Base-by-base conservation (phyloP, 2,113 vertebrate species). In the Desmodus rotundus region DNA sequence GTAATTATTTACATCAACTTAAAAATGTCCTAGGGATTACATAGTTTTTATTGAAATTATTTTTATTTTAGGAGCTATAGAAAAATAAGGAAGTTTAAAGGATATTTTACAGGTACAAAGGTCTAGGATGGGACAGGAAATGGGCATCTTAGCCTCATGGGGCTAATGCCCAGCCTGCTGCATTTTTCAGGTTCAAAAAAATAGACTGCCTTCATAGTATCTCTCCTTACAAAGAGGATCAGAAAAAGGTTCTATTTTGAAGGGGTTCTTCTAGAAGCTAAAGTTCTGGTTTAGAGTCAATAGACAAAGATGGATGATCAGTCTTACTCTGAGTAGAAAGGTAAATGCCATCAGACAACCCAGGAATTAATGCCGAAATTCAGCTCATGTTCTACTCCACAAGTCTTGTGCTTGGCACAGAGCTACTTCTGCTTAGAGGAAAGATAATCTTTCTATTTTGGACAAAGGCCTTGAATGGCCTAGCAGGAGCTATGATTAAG, bases 391-490 rank as follows among this genome's bases (percentile, higher is more conserved):
- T 82, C 77, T 86, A 11, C 13, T n/a, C 47, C 93, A 36, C 16
- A 96, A 31, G 20, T 76, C 20, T 88, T 87, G 41, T 87, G n/a
- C 15, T 67, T 76, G 16, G 20, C n/a, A 24, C 9, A 63, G 14
- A 52, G 10, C 19, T 85, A n/a, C 33, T 93, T 88, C 28, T 43
- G 47, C 33, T 77, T 73, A 94, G 13, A 94, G 61, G 16, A 96
- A 90, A 19, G 45, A 84, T 2, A 22, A 87, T 33, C 43, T n/a
- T 95, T 96, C 31, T 90, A 17, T 92, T 96, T 92, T 65, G 58
- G 56, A 83, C 67, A 93, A 89, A 87, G 13, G 24, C n/a, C 54
- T 36, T 56, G 17, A 83, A 74, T 65, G 26, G 26, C 6, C 24
- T 83, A 50, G 31, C 13, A 2, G n/a, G 28, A 52, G 36, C 50